Base-by-base conservation (phyloP, 2,797 vertebrate species). In the Peromyscus nudipes region DNA sequence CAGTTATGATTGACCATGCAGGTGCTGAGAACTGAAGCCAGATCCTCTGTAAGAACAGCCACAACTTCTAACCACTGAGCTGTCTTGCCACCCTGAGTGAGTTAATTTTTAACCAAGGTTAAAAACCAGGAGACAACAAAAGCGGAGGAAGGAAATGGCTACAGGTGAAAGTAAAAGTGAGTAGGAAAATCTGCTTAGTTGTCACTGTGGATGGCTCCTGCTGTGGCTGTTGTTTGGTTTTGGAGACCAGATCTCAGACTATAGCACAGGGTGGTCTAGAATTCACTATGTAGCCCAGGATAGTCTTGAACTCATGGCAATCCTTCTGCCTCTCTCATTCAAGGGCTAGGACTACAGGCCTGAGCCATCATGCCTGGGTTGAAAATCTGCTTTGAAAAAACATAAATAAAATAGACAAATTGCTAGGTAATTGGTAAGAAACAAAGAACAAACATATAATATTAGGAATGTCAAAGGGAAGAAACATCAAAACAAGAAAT, bases 381-480 rank as follows among this genome's bases (percentile, higher is more conserved):
- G 49, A 87, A 31, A 27, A 83, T 25, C 27, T 81, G 31, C 10
- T 92, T 95, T 37, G 55, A 55, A 67, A 60, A 60, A 92, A 83
- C 40, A 52, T 62, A 10, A 84, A 29, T 77, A 95, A 77, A 82
- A 73, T 21, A 80, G 29, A 91, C 19, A 21, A 76, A 79, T 25
- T 81, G 23, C 46, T 91, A 94, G 82, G 21, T 95, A 81, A 71
- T 82, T 80, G 55, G 29, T 64, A 6, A 92, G 62, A 73, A 88
- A 80, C 5, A 55, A 43, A 16, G 52, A 96, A 11, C 11, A 96
- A 84, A 97, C 6, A 65, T 14, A 60, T 65, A 77, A 84, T 81
- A 94, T 95, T 93, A 79, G 52, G 77, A 86, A 82, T 83, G 55
- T 85, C 80, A 89, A 89, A 73, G 34, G 40, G 27, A 86, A 84